Evolutionary conservation across 2,797 vertebrate species (phyloP).

Genomic region (Peromyscus aztecus): DNA sequence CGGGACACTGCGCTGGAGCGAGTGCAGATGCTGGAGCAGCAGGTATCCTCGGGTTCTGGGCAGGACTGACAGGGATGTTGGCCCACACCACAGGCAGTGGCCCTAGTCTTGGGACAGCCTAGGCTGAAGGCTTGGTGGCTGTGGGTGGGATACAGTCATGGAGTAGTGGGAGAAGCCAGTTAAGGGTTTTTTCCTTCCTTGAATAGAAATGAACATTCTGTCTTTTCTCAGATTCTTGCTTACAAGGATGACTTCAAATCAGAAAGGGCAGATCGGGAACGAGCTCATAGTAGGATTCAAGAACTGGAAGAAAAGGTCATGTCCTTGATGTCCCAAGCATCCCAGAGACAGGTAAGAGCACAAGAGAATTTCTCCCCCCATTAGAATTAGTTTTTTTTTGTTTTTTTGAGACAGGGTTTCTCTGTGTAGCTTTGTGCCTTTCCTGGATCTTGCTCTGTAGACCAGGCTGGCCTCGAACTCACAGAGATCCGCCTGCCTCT

Average conservation of each 20-base stretch:
- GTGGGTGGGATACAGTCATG: not conserved
- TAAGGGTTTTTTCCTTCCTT: not conserved
- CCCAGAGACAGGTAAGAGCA: conserved; percentile 90
- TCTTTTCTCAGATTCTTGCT: conserved; percentile 90
- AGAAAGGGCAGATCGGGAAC: conserved; percentile 94
- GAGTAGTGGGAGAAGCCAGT: not conserved
- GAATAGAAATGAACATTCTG: not conserved
- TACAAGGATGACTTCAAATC: conserved; percentile 96
- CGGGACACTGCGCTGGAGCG: conserved; percentile 87
- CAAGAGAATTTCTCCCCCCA: no score
- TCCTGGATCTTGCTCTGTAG: no score
- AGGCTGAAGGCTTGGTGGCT: not conserved
- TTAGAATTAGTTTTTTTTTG: no score
- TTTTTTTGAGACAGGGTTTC: no score
- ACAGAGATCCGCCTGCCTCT: no score
- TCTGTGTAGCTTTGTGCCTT: no score
- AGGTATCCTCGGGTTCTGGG: conserved; percentile 88
- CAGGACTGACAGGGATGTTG: not conserved
- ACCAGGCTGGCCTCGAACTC: no score
- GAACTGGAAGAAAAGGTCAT: conserved; percentile 92
- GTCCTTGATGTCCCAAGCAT: conserved; percentile 89
- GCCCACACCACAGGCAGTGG: not conserved
- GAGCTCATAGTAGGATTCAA: conserved; percentile 93
- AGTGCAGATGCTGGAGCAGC: conserved; percentile 95
- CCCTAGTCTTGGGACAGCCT: not conserved